Conservation (phyloP, 2,113 vertebrate species). For the Thermophis baileyi region DNA sequence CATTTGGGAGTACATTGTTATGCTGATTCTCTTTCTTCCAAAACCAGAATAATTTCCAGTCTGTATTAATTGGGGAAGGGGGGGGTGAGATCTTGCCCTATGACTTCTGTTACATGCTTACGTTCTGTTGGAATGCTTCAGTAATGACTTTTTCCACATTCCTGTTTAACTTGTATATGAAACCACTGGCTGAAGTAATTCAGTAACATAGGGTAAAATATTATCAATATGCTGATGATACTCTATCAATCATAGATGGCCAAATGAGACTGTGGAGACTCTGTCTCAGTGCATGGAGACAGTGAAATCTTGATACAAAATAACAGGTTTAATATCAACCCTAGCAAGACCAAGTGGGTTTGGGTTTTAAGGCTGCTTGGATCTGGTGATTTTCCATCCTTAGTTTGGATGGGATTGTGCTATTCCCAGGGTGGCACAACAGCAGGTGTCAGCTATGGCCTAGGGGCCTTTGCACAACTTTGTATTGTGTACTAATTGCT, state of each 20-base stretch:
- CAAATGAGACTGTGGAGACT: not conserved
- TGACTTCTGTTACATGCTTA: not conserved
- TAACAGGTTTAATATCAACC: not conserved
- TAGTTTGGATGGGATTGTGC: not conserved
- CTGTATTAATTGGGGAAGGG: not conserved
- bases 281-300: not conserved
- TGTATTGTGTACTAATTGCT: not conserved
- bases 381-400: not conserved
- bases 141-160: not conserved
- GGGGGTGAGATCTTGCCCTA: not conserved
- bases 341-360: not conserved
- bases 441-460: not conserved
- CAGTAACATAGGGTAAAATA: not conserved
- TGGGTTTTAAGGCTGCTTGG: not conserved
- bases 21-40: not conserved
- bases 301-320: not conserved
- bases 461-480: not conserved
- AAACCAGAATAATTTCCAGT: not conserved
- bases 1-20: not conserved
- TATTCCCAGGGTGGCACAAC: not conserved
- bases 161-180: not conserved
- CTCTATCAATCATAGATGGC: not conserved
- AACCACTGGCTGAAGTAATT: not conserved
- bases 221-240: not conserved
- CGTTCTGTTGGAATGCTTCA: not conserved